Base-by-base conservation (phyloP, 2,113 vertebrate species). In the Thryonomys swinderianus region DNA sequence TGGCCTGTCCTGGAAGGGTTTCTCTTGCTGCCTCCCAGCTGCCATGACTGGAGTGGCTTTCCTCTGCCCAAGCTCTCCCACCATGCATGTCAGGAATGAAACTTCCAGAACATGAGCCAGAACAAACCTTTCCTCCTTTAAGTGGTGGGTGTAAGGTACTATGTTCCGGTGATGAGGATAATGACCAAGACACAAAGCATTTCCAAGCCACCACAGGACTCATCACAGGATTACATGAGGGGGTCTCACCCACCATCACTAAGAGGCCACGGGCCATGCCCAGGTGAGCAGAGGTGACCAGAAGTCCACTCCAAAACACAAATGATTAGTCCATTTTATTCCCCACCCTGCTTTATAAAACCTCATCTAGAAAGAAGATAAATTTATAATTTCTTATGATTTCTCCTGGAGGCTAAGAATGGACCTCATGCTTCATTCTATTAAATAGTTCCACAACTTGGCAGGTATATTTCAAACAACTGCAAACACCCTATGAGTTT, bases 231-330 rank as follows among this genome's bases (percentile, higher is more conserved):
- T 8, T 9, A 40, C 71, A 30, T 0, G 0, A 67, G 48, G 3
- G 20, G 10, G 27, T 18, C 25, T 45, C 37, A 62, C 17, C 21
- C 27, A 12, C 48, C 69, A 91, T 23, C 23, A 5, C 27, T 7
- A 42, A n/a, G 13, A 8, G 23, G 18, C 1, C 37, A 16, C 0
- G 25, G n/a, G 30, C 5, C 20, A 51, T 3, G 25, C 53, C 27
- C 0, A 0, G 12, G 53, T 4, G 5, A 40, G 27, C 7, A 0
- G 48, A 21, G 61, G 67, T 62, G 32, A 21, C 53, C 17, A 78
- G 0, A 37, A 1, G 16, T 18, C 73, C 16, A 3, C n/a, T 71
- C 25, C 57, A n/a, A 6, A 74, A 71, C 7, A 71, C 32, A 51
- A 34, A 13, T 51, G 18, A n/a, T 45, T 20, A 94, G 85, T 16